These are phyloP conservation scores for Heterocephalus glaber DNA, from an alignment of 2,113 vertebrate genomes.

Conservation along the genomic window DNA sequence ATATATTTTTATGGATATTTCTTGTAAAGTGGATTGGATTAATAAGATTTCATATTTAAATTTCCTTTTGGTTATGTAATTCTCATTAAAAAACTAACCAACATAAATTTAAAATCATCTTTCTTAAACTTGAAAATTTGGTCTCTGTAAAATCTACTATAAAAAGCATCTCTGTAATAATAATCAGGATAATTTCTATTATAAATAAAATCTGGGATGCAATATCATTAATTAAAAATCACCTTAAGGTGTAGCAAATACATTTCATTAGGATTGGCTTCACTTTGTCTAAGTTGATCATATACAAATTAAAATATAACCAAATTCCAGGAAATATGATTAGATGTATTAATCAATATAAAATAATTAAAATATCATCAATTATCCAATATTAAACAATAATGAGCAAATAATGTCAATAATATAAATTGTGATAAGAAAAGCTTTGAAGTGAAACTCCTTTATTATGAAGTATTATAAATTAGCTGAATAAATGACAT, in stretches of 20 bases:
- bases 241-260: not conserved
- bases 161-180: not conserved
- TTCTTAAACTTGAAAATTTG: not conserved
- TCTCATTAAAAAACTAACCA: not conserved
- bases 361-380: slow-evolving; percentile 12
- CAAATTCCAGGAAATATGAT: not conserved
- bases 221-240: not conserved
- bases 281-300: not conserved
- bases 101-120: not conserved
- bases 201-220: not conserved
- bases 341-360: not conserved
- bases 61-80: not conserved
- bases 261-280: not conserved
- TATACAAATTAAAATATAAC: slow-evolving; percentile 7
- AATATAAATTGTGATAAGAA: not conserved
- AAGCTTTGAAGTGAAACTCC: not conserved
- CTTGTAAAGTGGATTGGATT: not conserved
- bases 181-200: not conserved
- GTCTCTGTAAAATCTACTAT: not conserved
- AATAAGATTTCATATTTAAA: not conserved
- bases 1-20: not conserved
- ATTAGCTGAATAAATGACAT: slow-evolving; percentile 23
- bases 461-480: not conserved
- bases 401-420: not conserved
- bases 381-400: not conserved